phyloP scores from a whole-genome alignment of 2,888 invertebrate genomes.

The Mesodorylaimus sp. region DNA sequence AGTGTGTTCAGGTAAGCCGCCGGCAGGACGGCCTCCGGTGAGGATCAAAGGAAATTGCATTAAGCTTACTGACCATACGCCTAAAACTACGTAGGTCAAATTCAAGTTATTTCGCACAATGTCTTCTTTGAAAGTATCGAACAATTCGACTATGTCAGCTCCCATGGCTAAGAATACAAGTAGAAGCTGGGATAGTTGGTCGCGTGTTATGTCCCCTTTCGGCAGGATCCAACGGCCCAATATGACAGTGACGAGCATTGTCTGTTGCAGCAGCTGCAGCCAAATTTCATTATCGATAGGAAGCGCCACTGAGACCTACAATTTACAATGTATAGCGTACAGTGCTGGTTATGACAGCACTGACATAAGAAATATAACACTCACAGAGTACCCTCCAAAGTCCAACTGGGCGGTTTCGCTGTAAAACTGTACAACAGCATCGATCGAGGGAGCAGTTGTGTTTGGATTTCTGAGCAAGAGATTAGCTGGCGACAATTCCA shows the following conservation, averaged over 20 bases:
- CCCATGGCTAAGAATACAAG: slow-evolving; percentile 58
- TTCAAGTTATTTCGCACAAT: slow-evolving; percentile 54
- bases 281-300: slow-evolving; percentile 15
- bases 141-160: slow-evolving; percentile 87
- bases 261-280: slow-evolving; percentile 26
- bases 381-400: too few relatives aligned
- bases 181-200: slow-evolving; percentile 72
- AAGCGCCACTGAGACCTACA: too few relatives aligned
- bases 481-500: too few relatives aligned
- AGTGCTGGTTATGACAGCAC: too few relatives aligned
- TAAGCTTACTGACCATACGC: slow-evolving; percentile 77
- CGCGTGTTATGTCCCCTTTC: slow-evolving; percentile 74
- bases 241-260: slow-evolving; percentile 21
- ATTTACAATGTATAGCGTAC: too few relatives aligned
- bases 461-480: too few relatives aligned
- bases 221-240: slow-evolving; percentile 43
- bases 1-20: too few relatives aligned
- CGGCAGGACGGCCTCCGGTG: too few relatives aligned
- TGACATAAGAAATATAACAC: too few relatives aligned
- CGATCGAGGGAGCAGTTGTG: too few relatives aligned
- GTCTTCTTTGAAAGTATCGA: slow-evolving; percentile 71
- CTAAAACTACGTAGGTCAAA: slow-evolving; percentile 60
- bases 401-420: too few relatives aligned
- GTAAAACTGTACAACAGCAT: too few relatives aligned
- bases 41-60: slow-evolving; percentile 83